Conservation (phyloP, 1,140 invertebrate species). For the Drosophila equinoxialis region DNA sequence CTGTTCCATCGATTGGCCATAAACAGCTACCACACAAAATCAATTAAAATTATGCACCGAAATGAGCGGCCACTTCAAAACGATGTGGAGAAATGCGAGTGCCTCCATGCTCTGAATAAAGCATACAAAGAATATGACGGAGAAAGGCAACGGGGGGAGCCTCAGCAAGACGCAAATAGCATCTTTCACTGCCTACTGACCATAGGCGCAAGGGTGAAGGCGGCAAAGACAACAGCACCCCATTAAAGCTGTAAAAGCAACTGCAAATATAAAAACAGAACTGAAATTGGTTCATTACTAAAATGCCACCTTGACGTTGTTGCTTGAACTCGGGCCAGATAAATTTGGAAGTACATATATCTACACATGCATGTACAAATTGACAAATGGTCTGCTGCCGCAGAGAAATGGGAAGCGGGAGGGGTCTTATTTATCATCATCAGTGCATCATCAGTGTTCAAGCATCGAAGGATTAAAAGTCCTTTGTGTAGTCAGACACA, state of each 20-base stretch:
- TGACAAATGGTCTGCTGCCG: slow-evolving; percentile 39
- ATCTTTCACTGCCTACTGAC: slow-evolving; percentile 43
- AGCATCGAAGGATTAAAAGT: not conserved
- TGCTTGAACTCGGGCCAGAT: slow-evolving; percentile 75
- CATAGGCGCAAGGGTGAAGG: not conserved
- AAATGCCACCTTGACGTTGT: slow-evolving; percentile 74
- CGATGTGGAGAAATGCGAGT: slow-evolving; percentile 13
- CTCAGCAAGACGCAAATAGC: slow-evolving; percentile 41
- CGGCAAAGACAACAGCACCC: slow-evolving; percentile 14
- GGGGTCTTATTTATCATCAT: not conserved
- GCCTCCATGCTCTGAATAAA: not conserved
- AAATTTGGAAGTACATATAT: slow-evolving; percentile 65
- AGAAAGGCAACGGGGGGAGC: not conserved
- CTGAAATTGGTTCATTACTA: slow-evolving; percentile 77
- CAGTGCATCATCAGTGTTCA: not conserved
- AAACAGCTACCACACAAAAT: slow-evolving; percentile 56
- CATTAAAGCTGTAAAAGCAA: slow-evolving; percentile 64
- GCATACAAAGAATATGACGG: not conserved
- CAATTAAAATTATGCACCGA: slow-evolving; percentile 74
- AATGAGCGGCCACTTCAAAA: slow-evolving; percentile 62
- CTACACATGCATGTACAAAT: not conserved
- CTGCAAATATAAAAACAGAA: slow-evolving; percentile 66
- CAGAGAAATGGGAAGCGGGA: too few species aligned
- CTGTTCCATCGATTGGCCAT: slow-evolving; percentile 60
- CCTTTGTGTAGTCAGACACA: not conserved